Evolutionary conservation across 2,113 vertebrate species (phyloP).

Genomic region (Pseudorasbora parva): DNA sequence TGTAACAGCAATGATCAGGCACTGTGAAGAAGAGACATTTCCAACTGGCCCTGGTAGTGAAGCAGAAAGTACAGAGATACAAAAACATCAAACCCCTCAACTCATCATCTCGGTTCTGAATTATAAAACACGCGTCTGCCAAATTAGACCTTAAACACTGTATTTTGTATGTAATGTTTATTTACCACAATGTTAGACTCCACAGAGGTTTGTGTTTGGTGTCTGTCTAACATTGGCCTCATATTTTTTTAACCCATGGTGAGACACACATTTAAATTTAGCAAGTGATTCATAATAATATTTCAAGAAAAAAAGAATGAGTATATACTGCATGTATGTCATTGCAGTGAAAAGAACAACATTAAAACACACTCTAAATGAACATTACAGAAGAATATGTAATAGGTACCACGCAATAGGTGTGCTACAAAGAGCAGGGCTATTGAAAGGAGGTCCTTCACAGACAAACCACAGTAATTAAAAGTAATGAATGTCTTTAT

Average conservation of each 20-base stretch:
- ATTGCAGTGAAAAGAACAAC: background rate
- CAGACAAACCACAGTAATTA: conserved; percentile 5
- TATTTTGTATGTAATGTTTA: background rate
- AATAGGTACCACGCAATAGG: background rate
- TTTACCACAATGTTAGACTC: background rate
- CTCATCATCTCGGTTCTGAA: background rate
- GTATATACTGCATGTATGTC: background rate
- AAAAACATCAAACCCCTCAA: background rate
- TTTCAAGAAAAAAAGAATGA: background rate
- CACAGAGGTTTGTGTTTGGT: background rate
- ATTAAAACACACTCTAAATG: background rate
- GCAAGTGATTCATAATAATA: background rate
- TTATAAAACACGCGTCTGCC: background rate
- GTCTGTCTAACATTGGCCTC: background rate
- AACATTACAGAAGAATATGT: background rate
- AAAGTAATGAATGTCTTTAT: background rate
- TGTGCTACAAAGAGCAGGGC: background rate
- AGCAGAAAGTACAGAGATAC: background rate
- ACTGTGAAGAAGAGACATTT: conserved; percentile 9
- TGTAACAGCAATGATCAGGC: conserved; percentile 40
- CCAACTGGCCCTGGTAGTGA: background rate
- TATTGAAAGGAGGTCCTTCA: conserved; percentile 12
- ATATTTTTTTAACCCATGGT: background rate
- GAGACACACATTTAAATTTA: background rate
- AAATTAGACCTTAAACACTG: background rate